Evolutionary conservation across 2,888 invertebrate species (phyloP), one percentile per base, ranked within the genome.

Genomic region (Clostera curtula): DNA sequence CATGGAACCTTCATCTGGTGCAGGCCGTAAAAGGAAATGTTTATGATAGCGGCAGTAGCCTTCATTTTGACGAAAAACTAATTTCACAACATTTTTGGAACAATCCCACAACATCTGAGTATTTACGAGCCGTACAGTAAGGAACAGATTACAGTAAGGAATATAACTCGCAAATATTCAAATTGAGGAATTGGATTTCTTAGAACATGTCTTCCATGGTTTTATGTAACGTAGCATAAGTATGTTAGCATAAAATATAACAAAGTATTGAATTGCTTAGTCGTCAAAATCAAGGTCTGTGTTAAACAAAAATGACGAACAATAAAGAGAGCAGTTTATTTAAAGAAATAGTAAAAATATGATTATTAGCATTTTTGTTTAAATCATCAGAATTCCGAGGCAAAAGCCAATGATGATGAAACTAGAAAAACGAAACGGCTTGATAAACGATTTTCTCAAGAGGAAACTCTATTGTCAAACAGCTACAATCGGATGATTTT

Each of bases 1-100:
- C 59, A 57, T 73, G 76, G 75, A 76, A 76, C 80, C 75, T 59
- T 65, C 56, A 48, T 64, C 50, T 66, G 62, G 63, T 72, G 72
- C 74, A 74, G 75, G 75, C 72, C 73, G 64, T 69, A 37, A 34
- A 25, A 27, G 35, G 39, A 33, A 45, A 12, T 34, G 27, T 32
- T 48, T 34, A 27, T 34, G 40, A 27, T 42, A 39, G 25, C 34
- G n/a, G n/a, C n/a, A n/a, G 27, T 37, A 49, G 36, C 36, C 47
- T 39, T 34, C 34, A 26, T 19, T 17, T 21, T 21, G 22, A 27
- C 20, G n/a, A n/a, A n/a, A n/a, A n/a, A n/a, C n/a, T n/a, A n/a
- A n/a, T n/a, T n/a, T n/a, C n/a, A n/a, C n/a, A n/a, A n/a, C n/a
- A n/a, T n/a, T n/a, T n/a, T n/a, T n/a, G n/a, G n/a, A n/a, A n/a